Percentiles rank a stretch among this genome's conserved stretches.
Conservation (phyloP, 1,140 invertebrate genomes). For the Drosophila repleta region DNA sequence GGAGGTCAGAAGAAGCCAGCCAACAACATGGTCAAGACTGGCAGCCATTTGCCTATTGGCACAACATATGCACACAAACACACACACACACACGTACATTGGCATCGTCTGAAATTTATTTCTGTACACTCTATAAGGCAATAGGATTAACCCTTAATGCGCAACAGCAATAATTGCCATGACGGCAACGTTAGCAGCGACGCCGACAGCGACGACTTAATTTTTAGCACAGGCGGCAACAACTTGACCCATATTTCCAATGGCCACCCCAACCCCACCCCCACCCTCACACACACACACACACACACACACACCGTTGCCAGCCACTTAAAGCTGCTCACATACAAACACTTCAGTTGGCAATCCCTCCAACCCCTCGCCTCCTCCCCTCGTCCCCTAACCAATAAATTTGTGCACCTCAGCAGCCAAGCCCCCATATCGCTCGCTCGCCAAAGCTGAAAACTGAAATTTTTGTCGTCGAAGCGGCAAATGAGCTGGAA, state of each 20-base stretch:
- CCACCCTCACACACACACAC: constrained; percentile 16
- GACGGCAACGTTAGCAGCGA: constrained; percentile 31
- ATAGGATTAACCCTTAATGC: constrained; percentile 79
- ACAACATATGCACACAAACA: constrained; percentile 18
- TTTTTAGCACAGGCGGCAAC: constrained; percentile 78
- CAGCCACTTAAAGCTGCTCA: constrained; percentile 72
- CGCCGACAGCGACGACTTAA: constrained; percentile 60
- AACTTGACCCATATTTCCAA: constrained; percentile 82
- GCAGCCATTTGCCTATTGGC: constrained; percentile 21
- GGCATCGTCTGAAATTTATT: constrained; percentile 31
- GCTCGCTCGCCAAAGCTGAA: constrained; percentile 53
- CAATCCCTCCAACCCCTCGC: neutral
- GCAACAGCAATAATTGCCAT: constrained; percentile 78
- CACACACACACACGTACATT: neutral
- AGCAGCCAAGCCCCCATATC: neutral
- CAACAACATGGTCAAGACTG: constrained; percentile 26
- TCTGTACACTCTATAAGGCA: constrained; percentile 52
- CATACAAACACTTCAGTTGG: constrained; percentile 52
- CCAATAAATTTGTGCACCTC: constrained; percentile 40
- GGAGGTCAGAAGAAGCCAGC: neutral
- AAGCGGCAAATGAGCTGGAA: constrained; percentile 81
- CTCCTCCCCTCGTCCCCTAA: neutral
- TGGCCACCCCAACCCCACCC: constrained; percentile 19
- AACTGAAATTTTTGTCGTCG: constrained; percentile 80
- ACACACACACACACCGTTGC: constrained; percentile 28